Evolutionary conservation across 2,888 invertebrate species (phyloP), one percentile per base, ranked within the genome.

Genomic region (Candidula unifasciata): DNA sequence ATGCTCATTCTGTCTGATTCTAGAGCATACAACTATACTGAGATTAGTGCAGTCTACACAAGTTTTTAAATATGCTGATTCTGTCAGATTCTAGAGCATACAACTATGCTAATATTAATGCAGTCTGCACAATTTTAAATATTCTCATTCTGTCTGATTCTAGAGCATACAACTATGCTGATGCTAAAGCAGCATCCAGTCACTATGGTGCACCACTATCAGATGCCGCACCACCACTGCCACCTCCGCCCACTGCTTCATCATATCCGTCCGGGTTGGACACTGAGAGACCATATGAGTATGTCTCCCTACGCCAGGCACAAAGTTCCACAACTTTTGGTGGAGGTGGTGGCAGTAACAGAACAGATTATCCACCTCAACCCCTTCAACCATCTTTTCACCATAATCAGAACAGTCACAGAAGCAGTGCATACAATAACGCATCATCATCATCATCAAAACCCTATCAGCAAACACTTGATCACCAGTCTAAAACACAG

Each of bases 281-380:
- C 82, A 66, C 79, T 24, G 91, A 91, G 69, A 88, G 89, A 73
- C 90, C 91, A 10, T 91, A 91, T 81, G 91, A 91, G 78, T 90
- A 90, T 86, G 89, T 91, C 69, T 87, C 86, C 18, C 37, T 79
- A n/a, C 74, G 54, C 27, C 74, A 80, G 57, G 85, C 71, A n/a
- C 79, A 85, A 37, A 82, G 57, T 68, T 18, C 79, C 27, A 24
- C 44, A 60, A 54, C 64, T n/a, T 68, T 66, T 60, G 33, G 24
- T 54, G 60, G 52, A 21, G 57, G 68, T 52, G 66, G 74, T 37
- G 57, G 69, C 44, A 80, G 64, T 44, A 54, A 21, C 69, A 68
- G 68, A 27, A 8, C 35, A 35, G 60, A 73, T n/a, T 64, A 30
- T 44, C 24, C 73, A 30, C n/a, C 35, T 37, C 68, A 21, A 3